These are phyloP conservation scores for Halictus quadricinctus DNA, from an alignment of 2,888 invertebrate species.

Conservation along the genomic window DNA sequence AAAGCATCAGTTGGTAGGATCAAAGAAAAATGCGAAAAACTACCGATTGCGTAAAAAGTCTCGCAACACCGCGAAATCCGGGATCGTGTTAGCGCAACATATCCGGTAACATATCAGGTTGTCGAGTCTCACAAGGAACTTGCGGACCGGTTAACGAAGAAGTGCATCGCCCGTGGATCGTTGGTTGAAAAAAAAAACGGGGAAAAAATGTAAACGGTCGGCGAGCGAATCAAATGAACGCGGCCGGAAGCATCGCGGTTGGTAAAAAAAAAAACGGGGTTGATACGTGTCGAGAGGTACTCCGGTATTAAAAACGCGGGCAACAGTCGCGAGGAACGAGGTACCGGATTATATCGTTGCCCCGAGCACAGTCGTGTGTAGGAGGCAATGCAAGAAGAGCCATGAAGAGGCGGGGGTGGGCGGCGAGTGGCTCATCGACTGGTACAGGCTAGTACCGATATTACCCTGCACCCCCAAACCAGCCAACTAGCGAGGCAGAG, in stretches of 20 bases:
- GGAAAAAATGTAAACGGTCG: neutral
- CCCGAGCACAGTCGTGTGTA: slow-evolving; percentile 71
- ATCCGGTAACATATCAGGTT: neutral
- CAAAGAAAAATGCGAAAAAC: neutral
- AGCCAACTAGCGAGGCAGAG: slow-evolving; percentile 63
- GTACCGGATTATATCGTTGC: slow-evolving; percentile 77
- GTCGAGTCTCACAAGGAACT: neutral
- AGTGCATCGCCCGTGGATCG: neutral
- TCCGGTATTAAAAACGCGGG: slow-evolving; percentile 64
- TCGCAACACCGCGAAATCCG: neutral
- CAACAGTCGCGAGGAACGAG: slow-evolving; percentile 63
- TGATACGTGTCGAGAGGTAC: slow-evolving; percentile 59
- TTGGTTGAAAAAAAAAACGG: neutral
- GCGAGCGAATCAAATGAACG: slow-evolving; percentile 40
- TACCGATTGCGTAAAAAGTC: neutral
- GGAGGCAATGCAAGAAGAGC: slow-evolving; percentile 73
- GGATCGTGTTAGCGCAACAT: neutral
- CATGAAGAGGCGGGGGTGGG: slow-evolving; percentile 61
- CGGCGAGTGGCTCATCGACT: slow-evolving; percentile 78
- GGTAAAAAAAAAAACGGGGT: slow-evolving; percentile 49
- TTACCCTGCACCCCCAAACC: slow-evolving; percentile 75
- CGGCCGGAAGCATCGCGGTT: slow-evolving; percentile 5
- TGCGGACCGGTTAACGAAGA: slow-evolving; percentile 2
- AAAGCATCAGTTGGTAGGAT: neutral
- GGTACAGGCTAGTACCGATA: slow-evolving; percentile 81